Percentiles rank a stretch among this genome's conserved stretches.
Conservation (phyloP, 2,797 vertebrate genomes). For the Chaetophractus vellerosus region DNA sequence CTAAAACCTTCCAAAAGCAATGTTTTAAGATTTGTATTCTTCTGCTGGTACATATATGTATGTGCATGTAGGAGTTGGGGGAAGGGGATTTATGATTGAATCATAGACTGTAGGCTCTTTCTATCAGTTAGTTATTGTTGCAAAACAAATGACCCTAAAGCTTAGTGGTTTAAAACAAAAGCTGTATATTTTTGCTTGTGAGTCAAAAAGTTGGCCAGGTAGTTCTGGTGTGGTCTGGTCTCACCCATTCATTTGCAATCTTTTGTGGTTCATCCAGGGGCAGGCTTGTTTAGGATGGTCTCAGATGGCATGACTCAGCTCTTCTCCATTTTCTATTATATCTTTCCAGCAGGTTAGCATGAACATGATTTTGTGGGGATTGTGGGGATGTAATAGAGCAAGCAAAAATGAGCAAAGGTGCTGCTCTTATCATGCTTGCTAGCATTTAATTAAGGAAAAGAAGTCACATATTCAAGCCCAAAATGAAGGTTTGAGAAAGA, state of each 20-base stretch:
- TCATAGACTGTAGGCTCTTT: not conserved
- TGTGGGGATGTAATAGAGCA: not conserved
- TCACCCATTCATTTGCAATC: not conserved
- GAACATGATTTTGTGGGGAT: not conserved
- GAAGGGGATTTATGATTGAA: slow-evolving; percentile 14
- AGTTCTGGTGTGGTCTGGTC: slow-evolving; percentile 1
- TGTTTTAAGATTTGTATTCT: not conserved
- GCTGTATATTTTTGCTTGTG: not conserved
- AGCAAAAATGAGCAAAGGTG: not conserved
- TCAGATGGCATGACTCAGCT: not conserved
- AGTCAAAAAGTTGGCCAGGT: not conserved
- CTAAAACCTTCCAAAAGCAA: slow-evolving; percentile 14
- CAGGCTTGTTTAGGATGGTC: not conserved
- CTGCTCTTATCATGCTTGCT: slow-evolving; percentile 35
- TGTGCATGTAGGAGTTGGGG: not conserved
- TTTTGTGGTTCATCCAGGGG: not conserved
- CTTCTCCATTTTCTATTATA: slow-evolving; percentile 11
- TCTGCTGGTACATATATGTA: not conserved
- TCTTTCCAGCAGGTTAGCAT: not conserved
- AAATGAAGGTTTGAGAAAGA: slow-evolving; percentile 9
- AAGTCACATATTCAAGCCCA: not conserved
- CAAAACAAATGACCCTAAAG: not conserved
- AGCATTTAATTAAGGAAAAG: not conserved
- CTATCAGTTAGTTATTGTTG: not conserved
- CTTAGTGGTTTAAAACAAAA: slow-evolving; percentile 32